Conservation (phyloP, 1,140 invertebrate species). For the Agrypnia vestita region DNA sequence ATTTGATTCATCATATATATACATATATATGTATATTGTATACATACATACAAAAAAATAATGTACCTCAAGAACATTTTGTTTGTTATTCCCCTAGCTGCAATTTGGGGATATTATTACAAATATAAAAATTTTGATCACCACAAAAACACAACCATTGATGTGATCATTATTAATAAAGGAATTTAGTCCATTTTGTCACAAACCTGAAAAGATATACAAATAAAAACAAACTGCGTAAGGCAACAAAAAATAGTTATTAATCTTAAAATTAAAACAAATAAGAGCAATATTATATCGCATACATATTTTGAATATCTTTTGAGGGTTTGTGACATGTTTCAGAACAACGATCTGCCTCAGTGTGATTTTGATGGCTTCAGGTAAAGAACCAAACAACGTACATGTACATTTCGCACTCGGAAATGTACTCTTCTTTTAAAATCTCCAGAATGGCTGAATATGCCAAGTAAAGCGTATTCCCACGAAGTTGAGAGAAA, state of each 20-base stretch:
- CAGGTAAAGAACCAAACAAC: too few relatives aligned
- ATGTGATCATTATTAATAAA: neutral
- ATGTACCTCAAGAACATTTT: neutral
- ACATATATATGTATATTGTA: too few relatives aligned
- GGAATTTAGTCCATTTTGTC: neutral
- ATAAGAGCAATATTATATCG: neutral
- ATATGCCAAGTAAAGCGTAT: conserved; percentile 19
- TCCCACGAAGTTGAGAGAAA: conserved; percentile 1
- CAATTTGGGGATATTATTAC: neutral
- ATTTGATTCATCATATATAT: neutral
- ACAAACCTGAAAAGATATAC: conserved; percentile 9
- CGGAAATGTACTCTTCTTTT: neutral
- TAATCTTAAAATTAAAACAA: conserved; percentile 20
- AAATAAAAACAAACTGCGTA: conserved; percentile 1
- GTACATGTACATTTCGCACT: too few relatives aligned
- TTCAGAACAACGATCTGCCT: neutral
- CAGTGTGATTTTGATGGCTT: too few relatives aligned
- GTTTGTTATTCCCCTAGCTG: neutral
- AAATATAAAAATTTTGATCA: neutral
- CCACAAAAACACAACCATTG: neutral
- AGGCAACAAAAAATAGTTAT: neutral
- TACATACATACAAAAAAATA: neutral
- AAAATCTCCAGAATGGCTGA: neutral
- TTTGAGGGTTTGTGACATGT: neutral
- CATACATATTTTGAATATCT: conserved; percentile 12